Evolutionary conservation across 2,113 vertebrate genomes (phyloP), one percentile per base, ranked within the genome.

Genomic region (Lepisosteus oculatus): DNA sequence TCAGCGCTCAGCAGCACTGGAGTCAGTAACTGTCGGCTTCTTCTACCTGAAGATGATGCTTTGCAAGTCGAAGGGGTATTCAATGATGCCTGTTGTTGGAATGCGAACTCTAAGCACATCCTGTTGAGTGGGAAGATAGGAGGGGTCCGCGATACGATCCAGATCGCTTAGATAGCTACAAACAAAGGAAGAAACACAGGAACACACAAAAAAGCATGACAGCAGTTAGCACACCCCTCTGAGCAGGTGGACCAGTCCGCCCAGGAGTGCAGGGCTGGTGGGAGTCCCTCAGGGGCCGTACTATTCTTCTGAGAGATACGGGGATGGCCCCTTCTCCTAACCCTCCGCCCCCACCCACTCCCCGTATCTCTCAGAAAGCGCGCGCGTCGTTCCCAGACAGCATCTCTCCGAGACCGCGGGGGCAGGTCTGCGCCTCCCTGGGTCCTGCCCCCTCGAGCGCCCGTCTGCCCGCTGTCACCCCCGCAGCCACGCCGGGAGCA

Each of bases 31-130:
- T 69, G 43, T 55, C 66, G 51, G 77, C 4, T 68, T 81, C 72
- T 79, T 89, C 79, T 92, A 99, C 97, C 97, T 98, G 94, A 99
- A 99, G 89, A 99, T 98, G 92, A 98, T 98, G 85, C 97, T 98
- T 92, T 99, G 96, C 92, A 99, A 93, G 92, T 98, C 97, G 74
- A 98, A 99, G 73, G 97, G 97, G 89, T 99, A 99, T 84, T 99
- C 97, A 85, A 99, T 98, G 88, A 99, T 98, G 77, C 97, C 97
- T 0, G 97, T 98, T 71, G 97, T 99, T 78, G 97, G 97, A 84
- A 98, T 96, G 72, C 97, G 92, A 80, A 99, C 97, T 86, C 96
- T 94, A 84, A 99, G 93, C 86, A 99, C 96, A 43, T 99, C 97
- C 88, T 99, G 97, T 86, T 98, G 97, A 76, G 96, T 98, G 78